Evolutionary conservation across 2,113 vertebrate genomes (phyloP).

Genomic region (Sitta europaea): DNA sequence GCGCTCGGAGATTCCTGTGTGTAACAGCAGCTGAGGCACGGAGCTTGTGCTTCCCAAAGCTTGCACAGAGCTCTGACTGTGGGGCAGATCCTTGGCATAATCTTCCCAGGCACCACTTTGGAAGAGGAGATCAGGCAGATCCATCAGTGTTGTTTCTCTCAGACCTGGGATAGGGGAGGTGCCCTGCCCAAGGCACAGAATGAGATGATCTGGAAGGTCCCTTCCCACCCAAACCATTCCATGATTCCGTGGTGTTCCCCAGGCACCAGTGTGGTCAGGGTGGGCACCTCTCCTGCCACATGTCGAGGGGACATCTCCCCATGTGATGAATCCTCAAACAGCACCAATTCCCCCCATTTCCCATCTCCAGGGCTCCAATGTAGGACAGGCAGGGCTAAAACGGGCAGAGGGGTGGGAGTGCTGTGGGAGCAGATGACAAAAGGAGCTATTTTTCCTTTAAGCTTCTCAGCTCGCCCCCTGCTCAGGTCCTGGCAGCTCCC

Average conservation of each 20-base stretch:
- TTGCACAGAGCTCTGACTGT: accelerated
- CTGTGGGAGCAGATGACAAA: not conserved
- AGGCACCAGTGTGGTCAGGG: not conserved
- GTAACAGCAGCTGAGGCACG: accelerated
- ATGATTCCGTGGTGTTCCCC: not conserved
- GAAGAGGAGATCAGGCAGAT: not conserved
- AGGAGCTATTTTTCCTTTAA: not conserved
- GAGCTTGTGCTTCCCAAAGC: not conserved
- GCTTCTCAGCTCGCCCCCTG: not conserved
- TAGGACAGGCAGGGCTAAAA: not conserved
- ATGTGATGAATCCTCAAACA: not conserved
- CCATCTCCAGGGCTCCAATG: not conserved
- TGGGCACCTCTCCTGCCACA: not conserved
- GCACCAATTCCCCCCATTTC: accelerated
- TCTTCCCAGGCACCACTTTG: not conserved
- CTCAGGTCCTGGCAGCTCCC: not conserved
- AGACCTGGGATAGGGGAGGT: not conserved
- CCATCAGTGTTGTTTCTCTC: accelerated
- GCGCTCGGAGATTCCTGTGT: not conserved
- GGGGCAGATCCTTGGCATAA: not conserved
- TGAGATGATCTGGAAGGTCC: not conserved
- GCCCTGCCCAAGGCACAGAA: not conserved
- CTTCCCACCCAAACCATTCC: not conserved
- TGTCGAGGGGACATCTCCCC: accelerated
- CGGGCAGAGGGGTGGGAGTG: not conserved